Base-by-base conservation (phyloP, 2,888 invertebrate genomes). In the Tinea trinotella region DNA sequence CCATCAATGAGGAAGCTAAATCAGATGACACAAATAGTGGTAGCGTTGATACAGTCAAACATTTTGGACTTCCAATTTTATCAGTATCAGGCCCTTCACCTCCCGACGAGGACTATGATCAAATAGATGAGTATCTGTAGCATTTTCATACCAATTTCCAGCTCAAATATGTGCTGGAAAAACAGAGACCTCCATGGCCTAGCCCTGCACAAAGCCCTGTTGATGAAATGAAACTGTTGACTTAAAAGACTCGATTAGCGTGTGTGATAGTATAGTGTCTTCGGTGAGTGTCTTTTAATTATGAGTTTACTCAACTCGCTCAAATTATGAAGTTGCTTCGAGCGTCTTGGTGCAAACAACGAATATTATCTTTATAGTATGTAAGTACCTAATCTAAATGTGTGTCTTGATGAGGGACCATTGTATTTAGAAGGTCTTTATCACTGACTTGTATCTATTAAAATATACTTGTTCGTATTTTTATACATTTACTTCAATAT, bases 51-150 rank as follows among this genome's bases (percentile, higher is more conserved):
- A 85, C 89, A 36, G 88, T 89, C 53, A 83, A 82, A 60, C 91
- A 91, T 63, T 91, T 91, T 59, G 92, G 92, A 35, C 80, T 93
- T 62, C 93, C 93, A 50, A 92, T 92, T 62, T 88, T 94, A 4
- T 93, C 93, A 18, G 89, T 94, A 20, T 93, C 93, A 9, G 92
- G 92, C n/a, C 93, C 93, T 0, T 92, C 92, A 13, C 93, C 93
- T 24, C 92, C 93, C 10, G 92, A 92, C 62, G 92, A 92, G 62
- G 91, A 90, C 64, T 87, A 88, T 54, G 86, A 87, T 57, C 85
- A 86, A 66, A 87, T 88, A 67, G 89, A 90, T 66, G 89, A 89
- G 70, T 89, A 89, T 65, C 88, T 89, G 87, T 90, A 89, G 84
- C 85, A 84, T 82, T 84, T 83, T 57, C 82, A 84, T 58, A 81